phyloP scores from a whole-genome alignment of 2,888 invertebrate species.

The Archips xylosteana region DNA sequence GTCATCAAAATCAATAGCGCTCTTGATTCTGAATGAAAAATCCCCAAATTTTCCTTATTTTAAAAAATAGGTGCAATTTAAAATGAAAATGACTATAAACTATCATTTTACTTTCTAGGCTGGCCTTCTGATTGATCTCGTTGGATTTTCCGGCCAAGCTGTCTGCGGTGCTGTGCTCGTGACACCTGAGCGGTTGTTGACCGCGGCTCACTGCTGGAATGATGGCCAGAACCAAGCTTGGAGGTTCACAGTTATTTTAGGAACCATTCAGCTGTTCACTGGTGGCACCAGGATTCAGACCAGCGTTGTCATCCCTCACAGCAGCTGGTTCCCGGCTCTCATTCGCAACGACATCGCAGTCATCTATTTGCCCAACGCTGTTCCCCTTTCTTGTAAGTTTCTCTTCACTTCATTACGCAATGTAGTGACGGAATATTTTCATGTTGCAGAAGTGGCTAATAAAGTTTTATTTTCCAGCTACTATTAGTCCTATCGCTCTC shows the following conservation, averaged over 20 bases:
- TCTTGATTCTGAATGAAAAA: too few relatives aligned
- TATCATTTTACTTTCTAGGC: conserved; percentile 42
- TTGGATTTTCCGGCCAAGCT: conserved; percentile 43
- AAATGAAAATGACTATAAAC: too few relatives aligned
- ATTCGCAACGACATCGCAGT: conserved; percentile 38
- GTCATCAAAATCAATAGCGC: too few relatives aligned
- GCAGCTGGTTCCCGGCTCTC: conserved; percentile 26
- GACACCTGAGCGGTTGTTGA: conserved; percentile 42
- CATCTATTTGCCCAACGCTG: conserved; percentile 30
- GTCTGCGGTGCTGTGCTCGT: conserved; percentile 46
- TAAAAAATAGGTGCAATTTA: too few relatives aligned
- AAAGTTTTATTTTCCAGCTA: conserved; percentile 10
- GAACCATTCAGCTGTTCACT: conserved; percentile 44
- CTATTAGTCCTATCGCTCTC: conserved; percentile 29
- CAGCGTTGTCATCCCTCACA: conserved; percentile 28
- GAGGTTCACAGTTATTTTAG: conserved; percentile 48
- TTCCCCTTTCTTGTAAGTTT: conserved; percentile 22
- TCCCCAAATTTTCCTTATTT: too few relatives aligned
- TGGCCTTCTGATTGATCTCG: conserved; percentile 48
- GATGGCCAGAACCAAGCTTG: conserved; percentile 48
- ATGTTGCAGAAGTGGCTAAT: neutral
- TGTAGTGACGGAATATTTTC: neutral
- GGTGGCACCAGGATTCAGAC: conserved; percentile 35
- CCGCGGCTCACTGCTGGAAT: conserved; percentile 54
- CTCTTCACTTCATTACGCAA: neutral